Percentiles rank a stretch among this genome's conserved stretches.
Evolutionary conservation across 64 coral and sea anemone genomes (phyloP).

Genomic region (Montipora foliosa): DNA sequence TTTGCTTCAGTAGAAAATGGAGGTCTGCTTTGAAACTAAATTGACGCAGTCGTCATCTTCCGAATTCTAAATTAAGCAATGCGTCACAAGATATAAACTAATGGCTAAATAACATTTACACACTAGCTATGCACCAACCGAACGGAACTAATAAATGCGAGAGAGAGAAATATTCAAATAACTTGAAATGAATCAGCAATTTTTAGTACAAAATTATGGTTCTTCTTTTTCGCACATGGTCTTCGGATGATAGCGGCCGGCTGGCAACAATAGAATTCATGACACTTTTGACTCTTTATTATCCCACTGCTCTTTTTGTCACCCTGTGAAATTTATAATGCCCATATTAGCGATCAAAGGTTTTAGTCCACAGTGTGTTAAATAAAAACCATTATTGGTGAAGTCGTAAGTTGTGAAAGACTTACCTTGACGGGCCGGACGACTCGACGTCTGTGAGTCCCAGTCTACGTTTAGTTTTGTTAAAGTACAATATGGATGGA

Average conservation of each 20-base stretch:
- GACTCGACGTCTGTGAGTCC: neutral
- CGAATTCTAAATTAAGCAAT: neutral
- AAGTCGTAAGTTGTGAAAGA: neutral
- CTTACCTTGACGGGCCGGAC: neutral
- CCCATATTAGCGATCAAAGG: neutral
- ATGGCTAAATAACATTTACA: neutral
- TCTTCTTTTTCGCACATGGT: neutral
- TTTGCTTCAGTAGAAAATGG: conserved; percentile 14
- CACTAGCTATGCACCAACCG: neutral
- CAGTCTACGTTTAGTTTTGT: neutral
- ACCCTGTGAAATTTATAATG: neutral
- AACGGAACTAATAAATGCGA: neutral
- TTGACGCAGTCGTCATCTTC: neutral
- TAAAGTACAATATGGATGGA: neutral
- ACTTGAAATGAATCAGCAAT: neutral
- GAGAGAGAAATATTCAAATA: neutral
- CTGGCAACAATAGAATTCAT: neutral
- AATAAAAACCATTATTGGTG: neutral
- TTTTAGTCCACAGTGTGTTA: neutral
- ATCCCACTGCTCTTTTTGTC: conserved; percentile 10
- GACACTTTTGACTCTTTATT: neutral
- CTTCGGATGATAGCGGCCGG: neutral
- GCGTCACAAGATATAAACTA: neutral
- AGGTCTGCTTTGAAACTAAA: conserved; percentile 11
- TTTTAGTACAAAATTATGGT: neutral